Conservation (phyloP, 2,888 invertebrate species). For the Cabera pusaria region DNA sequence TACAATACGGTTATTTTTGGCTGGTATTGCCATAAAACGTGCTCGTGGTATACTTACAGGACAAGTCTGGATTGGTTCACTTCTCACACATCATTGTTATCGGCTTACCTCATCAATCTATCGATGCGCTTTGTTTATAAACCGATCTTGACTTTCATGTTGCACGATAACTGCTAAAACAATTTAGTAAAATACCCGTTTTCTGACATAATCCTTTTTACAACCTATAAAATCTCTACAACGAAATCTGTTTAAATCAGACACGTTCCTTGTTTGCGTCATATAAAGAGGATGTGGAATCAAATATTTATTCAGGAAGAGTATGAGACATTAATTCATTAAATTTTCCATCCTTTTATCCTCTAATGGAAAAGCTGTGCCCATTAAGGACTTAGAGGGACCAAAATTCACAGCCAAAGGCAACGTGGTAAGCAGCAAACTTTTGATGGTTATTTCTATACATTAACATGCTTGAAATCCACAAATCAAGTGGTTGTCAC, state of each 20-base stretch:
- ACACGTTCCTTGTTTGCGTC: conserved; percentile 2
- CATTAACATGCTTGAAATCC: conserved; percentile 47
- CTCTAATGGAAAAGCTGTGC: conserved; percentile 40
- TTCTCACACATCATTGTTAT: conserved; percentile 38
- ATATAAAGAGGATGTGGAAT: conserved; percentile 11
- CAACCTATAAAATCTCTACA: conserved; percentile 8
- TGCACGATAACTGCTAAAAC: conserved; percentile 26
- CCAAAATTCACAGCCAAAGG: conserved; percentile 23
- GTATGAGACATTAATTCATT: conserved; percentile 35
- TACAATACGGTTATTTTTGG: conserved; percentile 17
- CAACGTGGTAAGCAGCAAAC: conserved; percentile 31
- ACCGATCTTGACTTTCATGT: conserved; percentile 40
- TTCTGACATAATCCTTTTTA: conserved; percentile 18
- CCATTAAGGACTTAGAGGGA: conserved; percentile 35
- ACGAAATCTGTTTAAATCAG: conserved; percentile 1
- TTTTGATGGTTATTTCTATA: conserved; percentile 36
- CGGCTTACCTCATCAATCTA: conserved; percentile 45
- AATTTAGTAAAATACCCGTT: conserved; percentile 26
- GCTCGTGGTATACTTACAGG: not conserved
- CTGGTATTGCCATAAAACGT: conserved; percentile 10
- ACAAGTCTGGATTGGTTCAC: conserved; percentile 40
- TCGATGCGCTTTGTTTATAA: conserved; percentile 38
- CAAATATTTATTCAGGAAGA: conserved; percentile 33
- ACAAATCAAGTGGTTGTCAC: conserved; percentile 52
- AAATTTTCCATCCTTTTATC: conserved; percentile 36